These are phyloP conservation scores for Petrolisthes cinctipes DNA, from an alignment of 2,888 invertebrate genomes.

Conservation along the genomic window DNA sequence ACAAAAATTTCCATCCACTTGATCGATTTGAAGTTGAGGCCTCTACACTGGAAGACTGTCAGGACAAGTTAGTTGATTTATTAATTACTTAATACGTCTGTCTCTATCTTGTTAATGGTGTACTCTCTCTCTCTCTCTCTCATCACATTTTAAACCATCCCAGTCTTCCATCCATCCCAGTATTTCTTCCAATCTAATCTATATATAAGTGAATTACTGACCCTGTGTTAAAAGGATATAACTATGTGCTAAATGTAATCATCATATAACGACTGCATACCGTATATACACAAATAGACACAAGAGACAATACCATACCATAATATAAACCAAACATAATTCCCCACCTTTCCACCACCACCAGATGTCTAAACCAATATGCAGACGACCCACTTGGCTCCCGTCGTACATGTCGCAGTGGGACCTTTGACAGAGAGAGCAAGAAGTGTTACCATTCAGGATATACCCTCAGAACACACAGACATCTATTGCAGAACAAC, in stretches of 20 bases:
- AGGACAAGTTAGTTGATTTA: constrained; percentile 66
- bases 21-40: constrained; percentile 33
- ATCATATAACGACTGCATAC: too few species aligned
- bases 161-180: neutral
- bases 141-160: neutral
- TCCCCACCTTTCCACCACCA: constrained; percentile 33
- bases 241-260: too few species aligned
- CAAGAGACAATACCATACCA: too few species aligned
- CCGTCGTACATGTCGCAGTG: constrained; percentile 80
- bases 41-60: constrained; percentile 66
- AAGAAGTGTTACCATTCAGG: constrained; percentile 84
- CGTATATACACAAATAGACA: too few species aligned
- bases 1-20: constrained; percentile 69
- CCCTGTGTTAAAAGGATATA: too few species aligned
- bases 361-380: constrained; percentile 85
- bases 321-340: too few species aligned
- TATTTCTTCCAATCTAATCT: too few species aligned
- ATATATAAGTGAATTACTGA: too few species aligned
- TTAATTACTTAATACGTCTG: neutral
- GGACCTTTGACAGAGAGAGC: constrained; percentile 83
- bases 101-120: neutral
- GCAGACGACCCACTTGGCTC: constrained; percentile 49
- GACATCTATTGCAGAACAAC: constrained; percentile 86
- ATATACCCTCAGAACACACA: constrained; percentile 87
- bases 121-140: constrained; percentile 1